Evolutionary conservation across 2,888 invertebrate species (phyloP).

Genomic region (Strigamia crassipes): DNA sequence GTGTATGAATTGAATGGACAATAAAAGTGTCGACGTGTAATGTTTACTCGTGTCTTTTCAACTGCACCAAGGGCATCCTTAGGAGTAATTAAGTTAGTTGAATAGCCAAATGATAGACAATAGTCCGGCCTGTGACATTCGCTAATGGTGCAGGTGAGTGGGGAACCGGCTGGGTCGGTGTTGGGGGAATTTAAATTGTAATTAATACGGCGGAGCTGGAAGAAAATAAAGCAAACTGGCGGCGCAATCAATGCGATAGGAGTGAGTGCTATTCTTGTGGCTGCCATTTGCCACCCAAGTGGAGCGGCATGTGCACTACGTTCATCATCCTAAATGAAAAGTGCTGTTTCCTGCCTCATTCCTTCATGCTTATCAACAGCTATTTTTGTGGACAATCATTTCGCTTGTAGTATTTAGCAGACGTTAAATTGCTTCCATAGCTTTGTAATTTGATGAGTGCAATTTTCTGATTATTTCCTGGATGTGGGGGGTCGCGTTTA

Average conservation of each 20-base stretch:
- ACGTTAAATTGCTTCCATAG: neutral
- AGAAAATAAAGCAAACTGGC: neutral
- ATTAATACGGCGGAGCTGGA: neutral
- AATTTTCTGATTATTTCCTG: neutral
- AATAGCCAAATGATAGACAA: slow-evolving; percentile 1
- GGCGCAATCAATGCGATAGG: neutral
- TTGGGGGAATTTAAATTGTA: neutral
- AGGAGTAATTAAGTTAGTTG: neutral
- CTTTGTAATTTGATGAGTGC: neutral
- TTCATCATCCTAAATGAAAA: slow-evolving; percentile 16
- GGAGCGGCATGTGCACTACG: neutral
- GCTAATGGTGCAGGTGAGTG: neutral
- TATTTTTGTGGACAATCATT: slow-evolving; percentile 12
- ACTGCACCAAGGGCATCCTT: neutral
- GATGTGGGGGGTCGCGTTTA: neutral
- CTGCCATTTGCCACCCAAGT: neutral
- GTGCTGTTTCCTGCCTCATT: slow-evolving; percentile 21
- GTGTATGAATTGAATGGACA: slow-evolving; percentile 21
- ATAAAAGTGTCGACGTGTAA: slow-evolving; percentile 11
- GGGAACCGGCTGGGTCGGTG: neutral
- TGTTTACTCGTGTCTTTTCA: slow-evolving; percentile 16
- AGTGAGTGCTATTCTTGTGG: neutral
- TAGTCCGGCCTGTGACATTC: neutral
- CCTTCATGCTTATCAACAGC: slow-evolving; percentile 4
- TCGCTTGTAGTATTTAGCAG: neutral